Conservation (phyloP, 1,140 invertebrate genomes). For the Acromyrmex heyeri region DNA sequence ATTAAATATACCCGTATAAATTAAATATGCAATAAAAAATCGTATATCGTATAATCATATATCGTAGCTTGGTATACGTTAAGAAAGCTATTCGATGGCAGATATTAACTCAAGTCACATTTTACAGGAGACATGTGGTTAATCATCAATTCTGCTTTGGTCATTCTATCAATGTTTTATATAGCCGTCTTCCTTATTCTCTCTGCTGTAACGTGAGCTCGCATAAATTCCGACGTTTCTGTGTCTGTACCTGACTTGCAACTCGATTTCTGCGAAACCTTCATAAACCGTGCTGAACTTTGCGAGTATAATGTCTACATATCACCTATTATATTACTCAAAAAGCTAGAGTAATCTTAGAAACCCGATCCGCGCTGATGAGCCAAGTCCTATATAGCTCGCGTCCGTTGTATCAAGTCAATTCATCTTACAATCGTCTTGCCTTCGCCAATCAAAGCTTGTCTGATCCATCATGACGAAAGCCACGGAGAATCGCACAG, state of each 20-base stretch:
- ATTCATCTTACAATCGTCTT: constrained; percentile 20
- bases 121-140: background rate
- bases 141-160: constrained; percentile 21
- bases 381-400: background rate
- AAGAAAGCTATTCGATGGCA: background rate
- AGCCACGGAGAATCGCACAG: background rate
- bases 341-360: background rate
- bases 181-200: background rate
- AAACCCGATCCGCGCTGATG: background rate
- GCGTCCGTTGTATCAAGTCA: background rate
- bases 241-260: background rate
- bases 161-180: constrained; percentile 5
- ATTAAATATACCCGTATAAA: constrained; percentile 25
- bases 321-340: constrained; percentile 1
- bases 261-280: background rate
- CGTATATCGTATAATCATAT: background rate
- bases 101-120: constrained; percentile 23
- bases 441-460: background rate
- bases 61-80: background rate
- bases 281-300: constrained; percentile 22
- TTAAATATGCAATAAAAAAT: constrained; percentile 30
- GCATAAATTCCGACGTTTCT: constrained; percentile 28
- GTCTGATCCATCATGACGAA: background rate
- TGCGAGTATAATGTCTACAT: background rate
- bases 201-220: constrained; percentile 3